phyloP scores from a whole-genome alignment of 2,113 vertebrate species.

The Calidris pugnax region DNA sequence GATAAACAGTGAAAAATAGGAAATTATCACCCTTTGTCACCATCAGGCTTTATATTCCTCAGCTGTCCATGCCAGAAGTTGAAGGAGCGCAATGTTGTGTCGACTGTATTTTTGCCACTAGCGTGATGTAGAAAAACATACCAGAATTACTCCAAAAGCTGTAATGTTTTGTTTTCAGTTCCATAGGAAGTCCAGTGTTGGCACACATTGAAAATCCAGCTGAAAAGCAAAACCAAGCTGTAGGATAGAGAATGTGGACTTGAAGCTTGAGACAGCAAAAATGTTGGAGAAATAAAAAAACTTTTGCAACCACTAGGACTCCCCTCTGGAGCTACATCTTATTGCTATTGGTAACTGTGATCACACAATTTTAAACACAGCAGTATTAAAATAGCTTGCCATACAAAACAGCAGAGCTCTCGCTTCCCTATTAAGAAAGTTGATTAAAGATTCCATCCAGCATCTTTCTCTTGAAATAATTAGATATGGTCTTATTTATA shows the following conservation, averaged over 20 bases:
- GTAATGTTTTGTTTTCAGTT: conserved; percentile 31
- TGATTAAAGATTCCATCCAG: conserved; percentile 54
- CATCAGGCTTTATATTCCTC: conserved; percentile 43
- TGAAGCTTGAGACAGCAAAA: conserved; percentile 55
- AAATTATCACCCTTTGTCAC: conserved; percentile 46
- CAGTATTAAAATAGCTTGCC: conserved; percentile 49
- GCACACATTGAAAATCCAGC: conserved; percentile 39
- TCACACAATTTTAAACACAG: conserved; percentile 36
- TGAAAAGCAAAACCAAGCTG: conserved; percentile 38
- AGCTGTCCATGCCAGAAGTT: background rate
- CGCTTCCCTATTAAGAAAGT: conserved; percentile 9
- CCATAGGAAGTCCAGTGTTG: conserved; percentile 25
- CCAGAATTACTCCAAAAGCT: background rate
- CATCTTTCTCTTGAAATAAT: conserved; percentile 53
- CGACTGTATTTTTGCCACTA: background rate
- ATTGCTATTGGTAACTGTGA: conserved; percentile 41
- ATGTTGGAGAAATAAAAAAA: conserved; percentile 65
- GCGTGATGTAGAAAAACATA: background rate
- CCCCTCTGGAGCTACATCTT: conserved; percentile 41
- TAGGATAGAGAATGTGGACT: conserved; percentile 5
- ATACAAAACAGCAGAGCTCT: background rate
- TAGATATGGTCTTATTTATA: conserved; percentile 44
- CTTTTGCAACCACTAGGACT: conserved; percentile 60
- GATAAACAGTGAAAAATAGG: conserved; percentile 33
- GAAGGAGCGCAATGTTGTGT: background rate